Evolutionary conservation across 2,888 invertebrate species (phyloP), one percentile per base, ranked within the genome.

Genomic region (Tenthredo mesomela): DNA sequence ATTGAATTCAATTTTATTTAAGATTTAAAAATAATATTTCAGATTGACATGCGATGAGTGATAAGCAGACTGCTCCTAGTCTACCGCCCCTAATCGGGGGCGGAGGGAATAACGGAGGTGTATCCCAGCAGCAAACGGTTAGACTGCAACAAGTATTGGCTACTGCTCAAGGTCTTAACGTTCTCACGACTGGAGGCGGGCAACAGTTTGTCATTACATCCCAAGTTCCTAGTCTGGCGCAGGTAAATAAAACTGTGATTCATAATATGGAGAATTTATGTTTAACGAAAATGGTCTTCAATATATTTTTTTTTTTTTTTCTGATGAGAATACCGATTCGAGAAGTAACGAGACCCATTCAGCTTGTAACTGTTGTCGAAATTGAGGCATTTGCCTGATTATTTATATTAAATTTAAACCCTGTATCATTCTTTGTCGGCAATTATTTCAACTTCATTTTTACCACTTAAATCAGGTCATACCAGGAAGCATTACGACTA

Each of bases 151-250:
- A 93, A 88, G 90, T 93, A 88, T 91, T 92, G 83, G 90, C 91
- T 70, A 87, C 88, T 85, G 90, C 91, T 84, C 93, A 93, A 89
- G 92, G 93, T 84, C 92, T 93, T 86, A 93, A 93, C 89, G 93
- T 93, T 65, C 91, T 93, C 86, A 91, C 93, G 61, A 92, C 93
- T 29, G 90, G 92, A 84, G 91, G 91, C 86, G 93, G 92, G 85
- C 93, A 93, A 85, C 93, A 93, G 87, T 93, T 93, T 89, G 93
- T 93, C 86, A 92, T 93, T 88, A 91, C 93, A 73, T 93, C 93
- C 18, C 92, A 92, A 82, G 94, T 95, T 89, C 94, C 94, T 87
- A 94, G 94, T 84, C 93, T 95, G 75, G 91, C 94, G 85, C 95
- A 95, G 94, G 95, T 95, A 89, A 90, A 33, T 33, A 33, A 87